phyloP scores from a whole-genome alignment of 2,797 vertebrate species.

The Sebastes goodei region DNA sequence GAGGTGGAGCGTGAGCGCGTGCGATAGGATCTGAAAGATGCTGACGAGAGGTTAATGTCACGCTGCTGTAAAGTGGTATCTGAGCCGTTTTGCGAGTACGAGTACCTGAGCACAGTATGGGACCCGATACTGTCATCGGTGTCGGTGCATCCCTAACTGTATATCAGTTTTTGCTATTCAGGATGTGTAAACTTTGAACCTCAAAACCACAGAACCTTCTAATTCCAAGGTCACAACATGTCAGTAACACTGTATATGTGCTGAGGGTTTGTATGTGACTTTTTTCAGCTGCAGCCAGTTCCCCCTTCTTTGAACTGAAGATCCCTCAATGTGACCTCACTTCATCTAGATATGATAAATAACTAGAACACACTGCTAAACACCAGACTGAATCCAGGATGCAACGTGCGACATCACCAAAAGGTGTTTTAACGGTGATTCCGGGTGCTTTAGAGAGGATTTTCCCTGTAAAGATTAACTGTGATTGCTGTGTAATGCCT shows the following conservation, averaged over 20 bases:
- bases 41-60: too few species aligned
- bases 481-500: slow-evolving; percentile 43
- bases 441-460: slow-evolving; percentile 25
- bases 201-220: not conserved
- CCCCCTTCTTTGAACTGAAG: not conserved
- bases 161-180: not conserved
- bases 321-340: not conserved
- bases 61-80: too few species aligned
- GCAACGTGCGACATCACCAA: not conserved
- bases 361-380: not conserved
- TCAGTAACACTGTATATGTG: not conserved
- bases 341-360: slow-evolving; percentile 3
- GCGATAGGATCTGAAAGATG: too few species aligned
- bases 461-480: slow-evolving; percentile 39
- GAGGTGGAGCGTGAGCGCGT: too few species aligned
- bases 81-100: too few species aligned
- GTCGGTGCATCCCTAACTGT: not conserved
- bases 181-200: not conserved
- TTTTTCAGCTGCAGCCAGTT: not conserved
- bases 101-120: too few species aligned
- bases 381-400: slow-evolving; percentile 12
- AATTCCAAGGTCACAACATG: too few species aligned
- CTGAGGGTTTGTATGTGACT: too few species aligned
- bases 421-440: slow-evolving; percentile 23
- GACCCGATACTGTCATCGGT: too few species aligned